These are phyloP conservation scores for Hirtodrosophila confusa DNA, from an alignment of 2,888 invertebrate genomes.

Conservation along the genomic window DNA sequence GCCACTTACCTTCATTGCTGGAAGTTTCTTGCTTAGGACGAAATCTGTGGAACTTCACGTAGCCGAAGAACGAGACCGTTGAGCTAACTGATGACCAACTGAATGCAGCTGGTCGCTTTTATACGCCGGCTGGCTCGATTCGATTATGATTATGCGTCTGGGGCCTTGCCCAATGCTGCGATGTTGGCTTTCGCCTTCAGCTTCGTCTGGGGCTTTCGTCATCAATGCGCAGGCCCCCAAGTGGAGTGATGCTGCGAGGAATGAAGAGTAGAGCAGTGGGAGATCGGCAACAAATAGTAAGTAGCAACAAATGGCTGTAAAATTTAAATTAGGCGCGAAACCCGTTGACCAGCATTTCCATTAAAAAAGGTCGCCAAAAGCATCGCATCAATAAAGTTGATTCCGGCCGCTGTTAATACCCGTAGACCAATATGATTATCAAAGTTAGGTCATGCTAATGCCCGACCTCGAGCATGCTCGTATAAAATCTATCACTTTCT, in stretches of 20 bases:
- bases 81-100: conserved; percentile 68
- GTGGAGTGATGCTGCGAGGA: conserved; percentile 1
- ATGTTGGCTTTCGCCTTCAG: conserved; percentile 54
- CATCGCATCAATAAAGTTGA: neutral
- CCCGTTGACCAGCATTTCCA: conserved; percentile 41
- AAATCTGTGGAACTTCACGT: conserved; percentile 69
- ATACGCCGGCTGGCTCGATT: conserved; percentile 41
- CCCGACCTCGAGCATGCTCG: conserved; percentile 32
- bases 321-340: conserved; percentile 54
- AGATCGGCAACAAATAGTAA: neutral
- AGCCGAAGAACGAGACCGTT: conserved; percentile 59
- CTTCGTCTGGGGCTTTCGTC: conserved; percentile 58
- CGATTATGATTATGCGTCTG: conserved; percentile 31
- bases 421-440: conserved; percentile 15
- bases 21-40: conserved; percentile 74
- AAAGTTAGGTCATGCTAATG: conserved; percentile 46
- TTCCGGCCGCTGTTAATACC: neutral
- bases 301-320: conserved; percentile 34
- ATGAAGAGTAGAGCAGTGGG: conserved; percentile 5
- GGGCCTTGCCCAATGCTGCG: conserved; percentile 57
- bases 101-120: conserved; percentile 45
- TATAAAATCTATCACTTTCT: conserved; percentile 38
- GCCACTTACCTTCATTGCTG: conserved; percentile 69
- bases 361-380: conserved; percentile 12
- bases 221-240: conserved; percentile 47